Conservation (phyloP, 2,888 invertebrate genomes). For the Sinohyriopsis cumingii region DNA sequence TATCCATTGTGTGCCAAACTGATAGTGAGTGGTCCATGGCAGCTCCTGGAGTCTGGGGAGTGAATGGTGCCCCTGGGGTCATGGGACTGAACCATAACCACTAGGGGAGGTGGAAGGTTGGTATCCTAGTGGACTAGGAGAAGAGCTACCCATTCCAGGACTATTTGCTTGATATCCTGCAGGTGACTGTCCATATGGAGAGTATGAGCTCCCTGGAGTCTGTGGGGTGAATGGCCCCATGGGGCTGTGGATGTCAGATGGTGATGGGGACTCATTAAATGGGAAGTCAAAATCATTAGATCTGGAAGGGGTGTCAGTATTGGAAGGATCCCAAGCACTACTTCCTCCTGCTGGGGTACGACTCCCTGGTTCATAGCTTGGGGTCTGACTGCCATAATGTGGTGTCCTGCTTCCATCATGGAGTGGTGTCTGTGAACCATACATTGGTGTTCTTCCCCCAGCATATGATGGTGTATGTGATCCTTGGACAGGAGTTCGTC, state of each 20-base stretch:
- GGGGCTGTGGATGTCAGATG: constrained; percentile 73
- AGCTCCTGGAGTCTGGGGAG: constrained; percentile 87
- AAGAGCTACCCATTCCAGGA: constrained; percentile 65
- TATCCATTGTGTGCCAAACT: constrained; percentile 94
- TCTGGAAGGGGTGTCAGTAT: constrained; percentile 89
- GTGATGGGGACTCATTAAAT: constrained; percentile 82
- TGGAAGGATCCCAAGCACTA: constrained; percentile 89
- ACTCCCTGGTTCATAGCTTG: constrained; percentile 66
- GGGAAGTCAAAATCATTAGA: constrained; percentile 84
- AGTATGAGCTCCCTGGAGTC: constrained; percentile 92
- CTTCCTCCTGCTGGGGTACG: constrained; percentile 77
- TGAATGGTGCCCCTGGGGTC: constrained; percentile 83
- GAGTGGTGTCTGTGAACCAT: constrained; percentile 90
- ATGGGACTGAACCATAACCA: constrained; percentile 85
- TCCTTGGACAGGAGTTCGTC: constrained; percentile 86
- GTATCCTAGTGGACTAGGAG: constrained; percentile 69
- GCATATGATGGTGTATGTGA: constrained; percentile 89
- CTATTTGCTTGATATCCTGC: constrained; percentile 72
- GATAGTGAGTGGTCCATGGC: constrained; percentile 71
- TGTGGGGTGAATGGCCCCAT: constrained; percentile 89
- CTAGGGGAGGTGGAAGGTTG: constrained; percentile 76
- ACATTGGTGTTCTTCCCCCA: constrained; percentile 70
- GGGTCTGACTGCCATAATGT: constrained; percentile 69
- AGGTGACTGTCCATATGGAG: constrained; percentile 91
- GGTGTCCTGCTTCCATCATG: constrained; percentile 96